These are phyloP conservation scores for Leptonema lineaticorne DNA, from an alignment of 1,140 invertebrate species.

Conservation along the genomic window DNA sequence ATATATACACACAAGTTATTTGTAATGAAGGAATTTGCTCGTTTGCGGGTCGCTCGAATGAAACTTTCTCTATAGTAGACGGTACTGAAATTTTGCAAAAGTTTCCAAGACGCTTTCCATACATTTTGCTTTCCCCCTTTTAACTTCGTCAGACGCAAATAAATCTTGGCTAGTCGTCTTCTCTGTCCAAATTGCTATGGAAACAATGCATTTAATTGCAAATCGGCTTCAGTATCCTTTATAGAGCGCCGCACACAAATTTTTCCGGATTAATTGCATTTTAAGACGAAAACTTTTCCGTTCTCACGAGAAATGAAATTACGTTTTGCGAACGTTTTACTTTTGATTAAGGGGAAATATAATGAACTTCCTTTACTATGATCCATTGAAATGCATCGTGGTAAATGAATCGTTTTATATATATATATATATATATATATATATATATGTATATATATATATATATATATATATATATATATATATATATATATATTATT, in stretches of 20 bases:
- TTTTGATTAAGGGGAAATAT: too few species aligned
- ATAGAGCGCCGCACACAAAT: not conserved
- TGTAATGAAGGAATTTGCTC: not conserved
- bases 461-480: too few species aligned
- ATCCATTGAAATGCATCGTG: too few species aligned
- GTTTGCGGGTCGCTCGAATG: not conserved
- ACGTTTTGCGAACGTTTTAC: not conserved
- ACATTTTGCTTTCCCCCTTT: not conserved
- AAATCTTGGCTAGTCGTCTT: not conserved
- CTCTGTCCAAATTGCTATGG: not conserved
- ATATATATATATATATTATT: too few species aligned
- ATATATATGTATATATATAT: too few species aligned
- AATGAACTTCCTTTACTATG: too few species aligned
- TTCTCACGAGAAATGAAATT: not conserved
- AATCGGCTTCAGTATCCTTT: not conserved
- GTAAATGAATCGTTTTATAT: too few species aligned
- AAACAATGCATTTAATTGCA: conserved; percentile 18
- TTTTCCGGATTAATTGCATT: conserved; percentile 7
- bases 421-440: too few species aligned
- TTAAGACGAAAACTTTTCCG: not conserved
- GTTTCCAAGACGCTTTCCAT: not conserved
- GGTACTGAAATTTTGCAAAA: conserved; percentile 1
- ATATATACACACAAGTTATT: not conserved
- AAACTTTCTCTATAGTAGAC: not conserved
- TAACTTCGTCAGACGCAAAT: conserved; percentile 7